phyloP scores from a whole-genome alignment of 2,888 invertebrate species.

The Deladenus siricidicola region DNA sequence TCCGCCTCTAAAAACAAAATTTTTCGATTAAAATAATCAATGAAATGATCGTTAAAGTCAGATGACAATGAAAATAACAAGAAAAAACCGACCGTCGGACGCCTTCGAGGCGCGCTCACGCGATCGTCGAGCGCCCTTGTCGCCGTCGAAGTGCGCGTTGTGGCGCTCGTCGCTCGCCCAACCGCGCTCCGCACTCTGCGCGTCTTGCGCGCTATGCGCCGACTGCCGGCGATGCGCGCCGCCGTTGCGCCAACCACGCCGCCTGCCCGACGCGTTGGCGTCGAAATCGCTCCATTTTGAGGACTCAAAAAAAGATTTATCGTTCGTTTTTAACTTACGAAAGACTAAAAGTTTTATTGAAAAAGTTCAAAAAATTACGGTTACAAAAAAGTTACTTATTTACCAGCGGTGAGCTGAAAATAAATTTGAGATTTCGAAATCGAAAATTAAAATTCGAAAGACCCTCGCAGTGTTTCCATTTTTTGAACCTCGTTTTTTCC shows the following conservation, averaged over 20 bases:
- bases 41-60: too few relatives aligned
- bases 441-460: not conserved
- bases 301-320: too few relatives aligned
- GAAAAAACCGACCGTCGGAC: too few relatives aligned
- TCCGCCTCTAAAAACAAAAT: slow-evolving; percentile 29
- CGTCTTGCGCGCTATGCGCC: too few relatives aligned
- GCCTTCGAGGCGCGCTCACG: not conserved
- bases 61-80: too few relatives aligned
- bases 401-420: too few relatives aligned
- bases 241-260: not conserved
- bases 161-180: not conserved
- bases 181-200: not conserved
- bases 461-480: too few relatives aligned
- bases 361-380: not conserved
- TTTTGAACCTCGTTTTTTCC: too few relatives aligned
- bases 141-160: not conserved
- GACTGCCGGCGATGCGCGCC: not conserved
- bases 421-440: too few relatives aligned
- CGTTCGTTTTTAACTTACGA: too few relatives aligned
- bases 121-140: not conserved
- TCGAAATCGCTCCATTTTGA: too few relatives aligned
- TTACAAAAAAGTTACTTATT: not conserved
- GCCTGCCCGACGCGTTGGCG: not conserved
- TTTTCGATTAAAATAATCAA: too few relatives aligned
- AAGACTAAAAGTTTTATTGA: not conserved